Evolutionary conservation across 2,797 vertebrate species (phyloP).

Genomic region (Cirrhinus molitorella): DNA sequence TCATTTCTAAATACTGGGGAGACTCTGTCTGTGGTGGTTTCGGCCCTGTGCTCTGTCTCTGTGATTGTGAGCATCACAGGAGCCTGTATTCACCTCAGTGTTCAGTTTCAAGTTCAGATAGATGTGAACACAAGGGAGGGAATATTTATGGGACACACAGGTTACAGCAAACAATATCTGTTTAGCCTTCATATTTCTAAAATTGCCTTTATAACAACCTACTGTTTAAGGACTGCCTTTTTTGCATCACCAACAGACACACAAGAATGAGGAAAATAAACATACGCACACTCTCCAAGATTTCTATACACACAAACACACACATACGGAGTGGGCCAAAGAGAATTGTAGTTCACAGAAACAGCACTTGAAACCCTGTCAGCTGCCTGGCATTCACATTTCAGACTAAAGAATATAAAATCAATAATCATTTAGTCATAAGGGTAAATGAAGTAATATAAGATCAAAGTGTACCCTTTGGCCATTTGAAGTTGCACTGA

Average conservation of each 20-base stretch:
- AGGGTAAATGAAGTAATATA: slow-evolving; percentile 91
- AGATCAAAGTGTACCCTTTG: slow-evolving; percentile 90
- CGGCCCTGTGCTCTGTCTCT: background rate
- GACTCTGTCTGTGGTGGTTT: background rate
- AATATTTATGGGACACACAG: slow-evolving; percentile 14
- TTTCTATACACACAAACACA: slow-evolving; percentile 10
- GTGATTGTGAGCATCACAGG: background rate
- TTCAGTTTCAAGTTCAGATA: slow-evolving; percentile 6
- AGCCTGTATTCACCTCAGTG: background rate
- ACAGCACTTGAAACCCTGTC: slow-evolving; percentile 85
- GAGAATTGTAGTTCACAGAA: slow-evolving; percentile 87
- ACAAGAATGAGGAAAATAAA: background rate
- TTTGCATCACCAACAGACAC: slow-evolving; percentile 3
- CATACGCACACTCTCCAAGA: background rate
- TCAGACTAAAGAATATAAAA: slow-evolving; percentile 90
- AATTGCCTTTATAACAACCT: background rate
- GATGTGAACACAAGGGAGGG: slow-evolving; percentile 18
- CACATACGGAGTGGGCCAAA: slow-evolving; percentile 62
- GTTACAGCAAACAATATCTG: background rate
- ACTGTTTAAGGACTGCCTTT: background rate
- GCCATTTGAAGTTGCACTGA: slow-evolving; percentile 83
- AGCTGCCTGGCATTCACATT: slow-evolving; percentile 87
- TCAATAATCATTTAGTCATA: slow-evolving; percentile 97
- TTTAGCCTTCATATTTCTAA: background rate
- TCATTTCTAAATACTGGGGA: background rate